Conservation (phyloP, 2,888 invertebrate species). For the Tachina grossa region DNA sequence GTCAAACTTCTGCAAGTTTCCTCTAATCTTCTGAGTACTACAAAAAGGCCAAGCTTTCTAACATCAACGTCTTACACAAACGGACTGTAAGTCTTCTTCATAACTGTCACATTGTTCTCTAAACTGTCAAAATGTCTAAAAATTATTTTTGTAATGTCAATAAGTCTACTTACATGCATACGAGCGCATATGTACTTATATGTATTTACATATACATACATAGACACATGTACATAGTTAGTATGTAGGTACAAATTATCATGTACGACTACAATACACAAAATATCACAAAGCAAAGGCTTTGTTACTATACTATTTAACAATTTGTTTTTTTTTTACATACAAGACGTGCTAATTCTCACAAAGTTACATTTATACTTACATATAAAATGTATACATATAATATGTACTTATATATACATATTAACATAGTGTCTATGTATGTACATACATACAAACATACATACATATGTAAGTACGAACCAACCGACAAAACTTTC, state of each 20-base stretch:
- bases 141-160: slow-evolving; percentile 34
- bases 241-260: neutral
- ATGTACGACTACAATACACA: neutral
- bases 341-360: slow-evolving; percentile 54
- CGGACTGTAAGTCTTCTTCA: neutral
- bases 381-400: neutral
- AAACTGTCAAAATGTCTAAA: slow-evolving; percentile 49
- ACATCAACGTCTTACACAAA: neutral
- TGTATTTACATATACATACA: neutral
- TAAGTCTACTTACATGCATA: neutral
- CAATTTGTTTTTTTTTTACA: slow-evolving; percentile 41
- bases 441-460: neutral
- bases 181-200: neutral
- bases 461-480: neutral
- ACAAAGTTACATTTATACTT: slow-evolving; percentile 21
- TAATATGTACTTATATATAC: neutral
- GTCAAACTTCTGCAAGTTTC: too few relatives aligned
- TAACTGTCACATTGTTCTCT: neutral
- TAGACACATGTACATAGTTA: too few relatives aligned
- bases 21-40: too few relatives aligned
- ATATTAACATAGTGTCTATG: neutral
- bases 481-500: slow-evolving; percentile 51
- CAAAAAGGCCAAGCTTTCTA: too few relatives aligned
- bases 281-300: slow-evolving; percentile 54
- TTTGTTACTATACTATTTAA: slow-evolving; percentile 48